Conservation (phyloP, 2,888 invertebrate genomes). For the Neocrepidodera transversa region DNA sequence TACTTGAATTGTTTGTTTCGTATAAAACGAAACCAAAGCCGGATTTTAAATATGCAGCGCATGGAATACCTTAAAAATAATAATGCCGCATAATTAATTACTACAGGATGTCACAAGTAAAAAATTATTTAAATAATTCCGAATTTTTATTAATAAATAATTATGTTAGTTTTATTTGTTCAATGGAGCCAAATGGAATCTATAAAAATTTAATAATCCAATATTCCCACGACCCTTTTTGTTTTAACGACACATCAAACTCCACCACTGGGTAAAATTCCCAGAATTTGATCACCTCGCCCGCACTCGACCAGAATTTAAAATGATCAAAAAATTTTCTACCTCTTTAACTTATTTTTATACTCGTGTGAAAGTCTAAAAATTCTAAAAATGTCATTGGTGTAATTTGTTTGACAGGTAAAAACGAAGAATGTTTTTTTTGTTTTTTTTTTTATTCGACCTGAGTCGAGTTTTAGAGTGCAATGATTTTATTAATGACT, state of each 20-base stretch:
- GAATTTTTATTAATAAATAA: too few relatives aligned
- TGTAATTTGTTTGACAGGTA: constrained; percentile 37
- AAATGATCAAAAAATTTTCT: constrained; percentile 50
- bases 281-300: constrained; percentile 37
- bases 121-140: too few relatives aligned
- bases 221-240: constrained; percentile 15
- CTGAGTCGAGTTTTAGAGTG: constrained; percentile 22
- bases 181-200: not conserved
- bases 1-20: constrained; percentile 22
- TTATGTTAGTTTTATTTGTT: too few relatives aligned
- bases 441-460: constrained; percentile 12
- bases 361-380: constrained; percentile 45
- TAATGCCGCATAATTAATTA: constrained; percentile 25
- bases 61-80: constrained; percentile 21
- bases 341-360: constrained; percentile 38
- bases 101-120: not conserved
- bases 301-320: constrained; percentile 53
- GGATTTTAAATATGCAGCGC: constrained; percentile 19
- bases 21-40: constrained; percentile 12
- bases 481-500: constrained; percentile 30
- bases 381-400: constrained; percentile 42
- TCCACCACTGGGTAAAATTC: constrained; percentile 24
- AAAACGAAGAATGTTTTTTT: constrained; percentile 34
- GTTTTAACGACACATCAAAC: constrained; percentile 14
- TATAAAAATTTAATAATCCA: too few relatives aligned